Evolutionary conservation across 1,140 invertebrate species (phyloP).

Genomic region (Bombyx mori): ASM3026992v2 NC_085127.1:4860001-4860500

Average conservation of each 20-base stretch:
- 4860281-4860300: conserved; percentile 69
- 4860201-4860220: conserved; percentile 75
- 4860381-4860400: conserved; percentile 65
- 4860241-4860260: conserved; percentile 69
- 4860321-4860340: conserved; percentile 64
- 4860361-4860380: conserved; percentile 62
- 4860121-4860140: conserved; percentile 69
- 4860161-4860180: conserved; percentile 73
- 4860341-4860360: conserved; percentile 66
- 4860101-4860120: conserved; percentile 73
- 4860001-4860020: conserved; percentile 76
- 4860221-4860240: conserved; percentile 65
- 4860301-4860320: conserved; percentile 70
- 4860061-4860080: conserved; percentile 70
- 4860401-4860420: conserved; percentile 49
- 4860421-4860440: conserved; percentile 59
- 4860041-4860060: conserved; percentile 72
- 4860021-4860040: conserved; percentile 73
- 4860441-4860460: conserved; percentile 57
- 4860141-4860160: conserved; percentile 72
- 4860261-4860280: conserved; percentile 67
- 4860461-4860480: conserved; percentile 49
- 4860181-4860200: conserved; percentile 74
- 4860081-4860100: conserved; percentile 74
- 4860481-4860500: conserved; percentile 50